phyloP scores from a whole-genome alignment of 2,888 invertebrate genomes.

The Helicoverpa assulta region DNA sequence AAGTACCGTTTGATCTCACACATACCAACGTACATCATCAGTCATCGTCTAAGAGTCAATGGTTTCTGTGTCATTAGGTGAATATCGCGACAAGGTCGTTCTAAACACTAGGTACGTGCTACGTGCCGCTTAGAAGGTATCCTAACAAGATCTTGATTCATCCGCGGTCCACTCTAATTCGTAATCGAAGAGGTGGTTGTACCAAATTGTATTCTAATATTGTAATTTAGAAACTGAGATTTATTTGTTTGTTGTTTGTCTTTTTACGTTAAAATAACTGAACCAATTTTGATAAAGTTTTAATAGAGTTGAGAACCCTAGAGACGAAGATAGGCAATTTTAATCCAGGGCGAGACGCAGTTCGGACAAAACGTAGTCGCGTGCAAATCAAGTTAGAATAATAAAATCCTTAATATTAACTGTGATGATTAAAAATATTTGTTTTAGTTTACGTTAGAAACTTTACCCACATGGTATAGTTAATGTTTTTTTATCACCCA shows the following conservation, averaged over 20 bases:
- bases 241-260: not conserved
- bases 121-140: conserved; percentile 47
- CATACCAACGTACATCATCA: not conserved
- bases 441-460: too few relatives aligned
- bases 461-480: too few relatives aligned
- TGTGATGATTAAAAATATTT: too few relatives aligned
- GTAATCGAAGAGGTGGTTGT: conserved; percentile 33
- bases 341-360: too few relatives aligned
- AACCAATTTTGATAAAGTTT: too few relatives aligned
- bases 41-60: conserved; percentile 7
- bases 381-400: too few relatives aligned
- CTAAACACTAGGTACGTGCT: conserved; percentile 24
- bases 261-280: not conserved
- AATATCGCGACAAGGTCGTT: conserved; percentile 59
- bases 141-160: conserved; percentile 38
- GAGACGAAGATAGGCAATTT: too few relatives aligned
- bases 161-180: conserved; percentile 29
- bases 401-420: too few relatives aligned
- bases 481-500: too few relatives aligned
- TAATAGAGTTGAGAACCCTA: too few relatives aligned
- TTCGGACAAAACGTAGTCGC: too few relatives aligned
- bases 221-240: not conserved
- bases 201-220: conserved; percentile 5
- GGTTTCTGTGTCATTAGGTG: conserved; percentile 55
- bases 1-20: conserved; percentile 24